Evolutionary conservation across 1,140 invertebrate species (phyloP).

Genomic region (Diplogasteroides magnus): DNA sequence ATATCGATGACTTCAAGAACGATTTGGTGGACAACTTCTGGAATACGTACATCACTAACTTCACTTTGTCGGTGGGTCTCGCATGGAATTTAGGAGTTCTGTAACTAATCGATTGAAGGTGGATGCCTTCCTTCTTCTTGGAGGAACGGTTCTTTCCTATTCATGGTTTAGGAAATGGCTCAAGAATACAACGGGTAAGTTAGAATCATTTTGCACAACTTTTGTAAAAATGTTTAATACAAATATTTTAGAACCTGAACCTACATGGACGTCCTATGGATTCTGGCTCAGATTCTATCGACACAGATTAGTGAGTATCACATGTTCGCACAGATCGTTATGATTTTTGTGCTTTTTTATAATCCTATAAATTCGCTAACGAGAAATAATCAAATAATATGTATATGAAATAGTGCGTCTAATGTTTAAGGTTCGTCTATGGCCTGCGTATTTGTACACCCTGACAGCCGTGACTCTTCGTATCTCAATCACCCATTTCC

Average conservation of each 20-base stretch:
- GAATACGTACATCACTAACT: conserved; percentile 55
- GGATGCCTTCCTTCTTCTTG: conserved; percentile 49
- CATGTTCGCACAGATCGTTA: no score
- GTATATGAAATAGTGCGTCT: not conserved
- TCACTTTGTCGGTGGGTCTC: conserved; percentile 43
- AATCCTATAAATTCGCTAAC: not conserved
- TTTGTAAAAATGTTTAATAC: conserved; percentile 9
- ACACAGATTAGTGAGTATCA: conserved; percentile 46
- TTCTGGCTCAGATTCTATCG: conserved; percentile 54
- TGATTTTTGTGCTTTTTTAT: not conserved
- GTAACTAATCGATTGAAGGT: no score
- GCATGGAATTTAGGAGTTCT: no score
- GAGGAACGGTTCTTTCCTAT: conserved; percentile 48
- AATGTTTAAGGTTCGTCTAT: conserved; percentile 35
- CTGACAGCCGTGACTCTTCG: conserved; percentile 47
- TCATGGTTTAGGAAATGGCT: conserved; percentile 54
- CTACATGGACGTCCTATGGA: conserved; percentile 45
- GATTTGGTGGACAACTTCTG: conserved; percentile 53
- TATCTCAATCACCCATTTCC: conserved; percentile 49
- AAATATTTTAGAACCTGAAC: conserved; percentile 42
- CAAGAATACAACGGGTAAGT: conserved; percentile 47
- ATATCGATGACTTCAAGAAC: conserved; percentile 52
- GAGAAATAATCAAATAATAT: not conserved
- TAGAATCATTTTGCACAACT: no score
- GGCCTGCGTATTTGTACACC: conserved; percentile 54